Conservation (phyloP, 2,888 invertebrate species). For the Dromius quadrimaculatus region DNA sequence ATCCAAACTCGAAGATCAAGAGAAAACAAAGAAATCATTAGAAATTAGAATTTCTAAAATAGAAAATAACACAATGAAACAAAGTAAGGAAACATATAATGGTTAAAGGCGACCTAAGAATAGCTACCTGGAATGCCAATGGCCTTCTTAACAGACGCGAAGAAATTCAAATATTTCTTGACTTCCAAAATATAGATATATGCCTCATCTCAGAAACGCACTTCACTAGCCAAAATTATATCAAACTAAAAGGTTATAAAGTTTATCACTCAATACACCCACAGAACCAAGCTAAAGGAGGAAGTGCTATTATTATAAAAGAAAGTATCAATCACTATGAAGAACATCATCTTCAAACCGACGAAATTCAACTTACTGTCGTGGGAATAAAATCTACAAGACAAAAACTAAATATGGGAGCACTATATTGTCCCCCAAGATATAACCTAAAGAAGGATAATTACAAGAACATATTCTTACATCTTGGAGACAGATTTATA, state of each 20-base stretch:
- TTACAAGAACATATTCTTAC: neutral
- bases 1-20: too few species aligned
- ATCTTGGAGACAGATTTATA: neutral
- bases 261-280: too few species aligned
- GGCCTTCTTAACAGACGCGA: too few species aligned
- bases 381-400: neutral
- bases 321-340: neutral
- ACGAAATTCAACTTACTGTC: neutral
- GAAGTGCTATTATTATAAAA: constrained; percentile 6
- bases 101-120: too few species aligned
- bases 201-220: too few species aligned
- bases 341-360: too few species aligned
- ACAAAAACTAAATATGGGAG: neutral
- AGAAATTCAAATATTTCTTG: too few species aligned
- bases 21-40: neutral
- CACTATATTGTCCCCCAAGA: constrained; percentile 5
- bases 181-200: too few species aligned
- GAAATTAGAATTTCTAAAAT: neutral
- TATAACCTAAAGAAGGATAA: neutral
- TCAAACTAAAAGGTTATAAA: neutral
- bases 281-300: neutral
- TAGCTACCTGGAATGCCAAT: too few species aligned
- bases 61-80: too few species aligned
- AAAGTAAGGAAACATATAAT: too few species aligned
- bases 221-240: neutral